These are phyloP conservation scores for Trichonephila clavipes DNA, from an alignment of 1,140 invertebrate genomes.

Conservation along the genomic window DNA sequence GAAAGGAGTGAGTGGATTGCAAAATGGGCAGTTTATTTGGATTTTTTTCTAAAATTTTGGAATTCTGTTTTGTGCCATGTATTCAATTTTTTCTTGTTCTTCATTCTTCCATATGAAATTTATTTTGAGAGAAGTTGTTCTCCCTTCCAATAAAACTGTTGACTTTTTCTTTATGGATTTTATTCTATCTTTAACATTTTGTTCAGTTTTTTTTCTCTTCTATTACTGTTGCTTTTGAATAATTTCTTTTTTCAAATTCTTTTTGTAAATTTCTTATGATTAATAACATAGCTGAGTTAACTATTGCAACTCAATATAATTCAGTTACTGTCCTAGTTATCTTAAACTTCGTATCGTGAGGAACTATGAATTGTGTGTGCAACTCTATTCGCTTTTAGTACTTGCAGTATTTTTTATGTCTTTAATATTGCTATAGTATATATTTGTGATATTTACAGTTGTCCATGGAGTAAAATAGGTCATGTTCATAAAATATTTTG, in stretches of 20 bases:
- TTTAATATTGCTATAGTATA: too few relatives aligned
- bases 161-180: too few relatives aligned
- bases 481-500: neutral
- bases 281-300: constrained; percentile 3
- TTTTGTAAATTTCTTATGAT: neutral
- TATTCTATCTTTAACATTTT: neutral
- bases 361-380: neutral
- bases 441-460: neutral
- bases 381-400: too few relatives aligned
- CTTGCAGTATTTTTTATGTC: too few relatives aligned
- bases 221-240: neutral
- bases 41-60: too few relatives aligned
- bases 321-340: neutral
- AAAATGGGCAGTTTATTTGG: too few relatives aligned
- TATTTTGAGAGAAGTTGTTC: too few relatives aligned
- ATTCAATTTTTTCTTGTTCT: too few relatives aligned
- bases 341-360: neutral
- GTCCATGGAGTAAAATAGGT: neutral
- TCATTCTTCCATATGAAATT: too few relatives aligned
- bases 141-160: too few relatives aligned
- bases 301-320: neutral
- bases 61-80: too few relatives aligned
- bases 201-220: neutral
- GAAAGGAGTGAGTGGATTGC: too few relatives aligned
- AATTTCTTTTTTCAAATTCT: neutral